Conservation (phyloP, 2,797 vertebrate genomes). For the Nyctalus aviator region DNA sequence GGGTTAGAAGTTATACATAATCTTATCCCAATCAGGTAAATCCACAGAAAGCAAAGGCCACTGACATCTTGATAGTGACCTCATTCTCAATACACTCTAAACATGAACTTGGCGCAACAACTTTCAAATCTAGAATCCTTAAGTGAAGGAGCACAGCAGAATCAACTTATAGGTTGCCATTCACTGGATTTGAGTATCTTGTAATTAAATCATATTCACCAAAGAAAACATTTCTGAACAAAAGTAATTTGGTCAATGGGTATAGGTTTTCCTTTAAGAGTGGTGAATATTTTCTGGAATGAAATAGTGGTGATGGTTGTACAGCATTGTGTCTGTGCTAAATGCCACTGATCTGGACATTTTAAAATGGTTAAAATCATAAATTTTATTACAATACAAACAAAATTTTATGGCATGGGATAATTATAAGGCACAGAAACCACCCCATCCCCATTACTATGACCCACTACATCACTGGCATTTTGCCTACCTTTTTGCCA, state of each 20-base stretch:
- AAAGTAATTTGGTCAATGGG: too few relatives aligned
- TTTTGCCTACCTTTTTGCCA: rapidly evolving
- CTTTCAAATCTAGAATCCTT: neutral
- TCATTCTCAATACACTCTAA: neutral
- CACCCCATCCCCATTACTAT: rapidly evolving
- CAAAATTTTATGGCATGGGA: rapidly evolving
- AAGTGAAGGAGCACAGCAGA: too few relatives aligned
- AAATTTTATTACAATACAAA: neutral
- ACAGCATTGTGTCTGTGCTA: rapidly evolving
- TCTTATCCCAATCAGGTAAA: slow-evolving; percentile 74
- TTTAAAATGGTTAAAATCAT: neutral
- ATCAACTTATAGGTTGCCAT: rapidly evolving
- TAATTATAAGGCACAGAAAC: rapidly evolving
- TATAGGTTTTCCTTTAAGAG: rapidly evolving
- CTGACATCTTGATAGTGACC: neutral
- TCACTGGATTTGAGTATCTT: rapidly evolving
- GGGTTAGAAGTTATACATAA: slow-evolving; percentile 68
- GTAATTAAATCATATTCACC: neutral
- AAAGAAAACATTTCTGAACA: neutral
- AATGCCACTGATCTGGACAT: rapidly evolving
- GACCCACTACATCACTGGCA: rapidly evolving
- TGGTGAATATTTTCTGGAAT: neutral
- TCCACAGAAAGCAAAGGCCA: slow-evolving; percentile 24
- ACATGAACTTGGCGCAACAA: rapidly evolving
- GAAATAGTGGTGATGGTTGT: rapidly evolving